These are phyloP conservation scores for Taphrorychus bicolor DNA, from an alignment of 2,888 invertebrate species.

Conservation along the genomic window DNA sequence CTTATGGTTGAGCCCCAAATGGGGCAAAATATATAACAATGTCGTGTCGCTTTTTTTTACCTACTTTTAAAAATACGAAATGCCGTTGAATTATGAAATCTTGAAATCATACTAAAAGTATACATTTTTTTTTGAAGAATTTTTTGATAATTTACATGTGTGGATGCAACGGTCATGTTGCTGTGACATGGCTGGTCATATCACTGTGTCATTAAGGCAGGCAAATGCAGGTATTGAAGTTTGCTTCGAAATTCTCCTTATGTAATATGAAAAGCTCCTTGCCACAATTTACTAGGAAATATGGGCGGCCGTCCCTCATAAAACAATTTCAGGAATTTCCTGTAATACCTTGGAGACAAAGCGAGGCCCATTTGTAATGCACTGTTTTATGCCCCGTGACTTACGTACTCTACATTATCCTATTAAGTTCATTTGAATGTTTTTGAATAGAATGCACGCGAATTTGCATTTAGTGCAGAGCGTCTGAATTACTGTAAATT, in stretches of 20 bases:
- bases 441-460: conserved; percentile 14
- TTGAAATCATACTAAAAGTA: too few species aligned
- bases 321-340: conserved; percentile 13
- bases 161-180: too few species aligned
- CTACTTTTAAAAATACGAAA: too few species aligned
- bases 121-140: too few species aligned
- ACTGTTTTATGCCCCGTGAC: conserved; percentile 18
- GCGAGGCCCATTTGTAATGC: conserved; percentile 7
- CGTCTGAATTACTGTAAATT: conserved; percentile 1
- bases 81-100: too few species aligned
- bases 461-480: conserved; percentile 13
- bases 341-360: conserved; percentile 12
- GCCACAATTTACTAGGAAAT: not conserved
- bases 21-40: too few species aligned
- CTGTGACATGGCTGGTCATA: too few species aligned
- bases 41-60: too few species aligned
- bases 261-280: not conserved
- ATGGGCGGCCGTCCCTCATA: not conserved
- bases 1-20: too few species aligned
- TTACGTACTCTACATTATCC: conserved; percentile 15
- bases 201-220: too few species aligned
- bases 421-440: conserved; percentile 20
- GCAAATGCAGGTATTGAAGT: too few species aligned
- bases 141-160: too few species aligned
- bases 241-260: not conserved